Base-by-base conservation (phyloP, 1,140 invertebrate species). In the Pseudomyrmex flavicornis region DNA sequence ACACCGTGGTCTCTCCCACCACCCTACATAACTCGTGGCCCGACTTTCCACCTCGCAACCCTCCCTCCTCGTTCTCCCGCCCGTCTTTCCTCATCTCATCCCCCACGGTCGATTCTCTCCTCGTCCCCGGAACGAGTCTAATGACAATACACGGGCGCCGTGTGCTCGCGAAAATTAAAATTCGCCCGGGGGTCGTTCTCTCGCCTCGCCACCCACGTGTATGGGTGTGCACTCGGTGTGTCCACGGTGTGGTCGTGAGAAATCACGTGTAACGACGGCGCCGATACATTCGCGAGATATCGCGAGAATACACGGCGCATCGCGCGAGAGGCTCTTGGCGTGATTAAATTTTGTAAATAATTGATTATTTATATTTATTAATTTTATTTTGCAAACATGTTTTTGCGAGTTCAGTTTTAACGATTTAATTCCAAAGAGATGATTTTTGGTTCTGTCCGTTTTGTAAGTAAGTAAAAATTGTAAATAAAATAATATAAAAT, bases 111-210 rank as follows among this genome's bases (percentile, higher is more conserved):
- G 59, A 13, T 20, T 62, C 59, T 62, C 59, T 7, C 22, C 82
- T 74, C 63, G 66, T 75, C 61, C 86, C 86, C 20, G 61, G 76
- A 66, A 80, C 86, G 74, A 2, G 85, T 89, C 84, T 90, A 89
- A 91, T 91, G 90, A 91, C 90, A 90, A 91, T 88, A 91, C 89
- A 89, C 86, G 76, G 85, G 85, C 84, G 82, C 61, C 76, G 77
- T 62, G 77, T 62, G 88, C 85, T 84, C 85, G 82, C 83, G 87
- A 89, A 91, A 91, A 91, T 92, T 91, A 92, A 91, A 91, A 91
- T 91, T 90, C 87, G 90, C 88, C 88, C 68, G 59, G 80, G 84
- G 86, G 83, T 88, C 66, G 66, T 61, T 48, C 65, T 35, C 35
- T 35, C 35, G 46, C 80, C 61, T 20, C 35, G 48, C 20, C 17